These are phyloP conservation scores for Agrotis puta DNA, from an alignment of 2,888 invertebrate genomes.

Conservation along the genomic window DNA sequence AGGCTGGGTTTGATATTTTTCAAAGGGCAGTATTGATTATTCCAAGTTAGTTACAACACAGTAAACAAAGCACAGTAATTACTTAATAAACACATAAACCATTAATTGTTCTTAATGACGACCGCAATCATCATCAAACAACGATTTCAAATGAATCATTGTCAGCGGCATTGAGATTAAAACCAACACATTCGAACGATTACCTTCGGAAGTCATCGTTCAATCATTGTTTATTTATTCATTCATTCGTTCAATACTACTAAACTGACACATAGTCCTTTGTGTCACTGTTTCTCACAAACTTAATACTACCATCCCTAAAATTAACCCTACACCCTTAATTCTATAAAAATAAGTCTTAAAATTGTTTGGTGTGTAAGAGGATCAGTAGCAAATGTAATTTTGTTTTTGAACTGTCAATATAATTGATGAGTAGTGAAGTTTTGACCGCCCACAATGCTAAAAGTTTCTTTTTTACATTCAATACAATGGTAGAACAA, in stretches of 20 bases:
- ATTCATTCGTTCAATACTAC: slow-evolving; percentile 40
- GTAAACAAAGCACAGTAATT: slow-evolving; percentile 11
- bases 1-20: too few species aligned
- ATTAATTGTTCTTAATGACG: slow-evolving; percentile 40
- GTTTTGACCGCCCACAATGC: slow-evolving; percentile 63
- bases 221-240: slow-evolving; percentile 47
- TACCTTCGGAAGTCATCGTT: slow-evolving; percentile 55
- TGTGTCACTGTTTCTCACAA: slow-evolving; percentile 28
- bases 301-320: not conserved
- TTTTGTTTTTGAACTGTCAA: slow-evolving; percentile 54
- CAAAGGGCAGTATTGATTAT: not conserved
- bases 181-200: slow-evolving; percentile 43
- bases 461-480: slow-evolving; percentile 42
- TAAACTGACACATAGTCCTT: slow-evolving; percentile 53
- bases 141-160: slow-evolving; percentile 50
- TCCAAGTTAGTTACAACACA: slow-evolving; percentile 1
- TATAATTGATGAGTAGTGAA: slow-evolving; percentile 63
- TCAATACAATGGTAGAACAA: slow-evolving; percentile 49
- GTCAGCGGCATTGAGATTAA: slow-evolving; percentile 48
- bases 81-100: slow-evolving; percentile 17
- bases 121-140: slow-evolving; percentile 50
- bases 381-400: not conserved
- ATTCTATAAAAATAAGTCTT: not conserved
- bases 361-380: slow-evolving; percentile 17
- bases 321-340: not conserved